These are phyloP conservation scores for Drosophila yakuba DNA, from an alignment of 1,140 invertebrate species.

Conservation along the genomic window DNA sequence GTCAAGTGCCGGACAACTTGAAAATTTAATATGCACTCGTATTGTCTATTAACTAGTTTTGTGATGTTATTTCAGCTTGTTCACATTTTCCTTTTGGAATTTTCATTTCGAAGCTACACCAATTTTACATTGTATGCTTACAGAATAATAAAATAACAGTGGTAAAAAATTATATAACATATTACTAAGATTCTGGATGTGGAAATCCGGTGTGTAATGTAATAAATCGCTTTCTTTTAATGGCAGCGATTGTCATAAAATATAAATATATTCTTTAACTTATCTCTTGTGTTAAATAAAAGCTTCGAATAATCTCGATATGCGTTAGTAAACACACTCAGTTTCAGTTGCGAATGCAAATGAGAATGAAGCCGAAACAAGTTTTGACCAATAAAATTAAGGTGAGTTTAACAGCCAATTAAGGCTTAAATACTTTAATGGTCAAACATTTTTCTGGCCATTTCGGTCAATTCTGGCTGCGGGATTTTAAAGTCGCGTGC, in stretches of 20 bases:
- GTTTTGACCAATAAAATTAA: constrained; percentile 47
- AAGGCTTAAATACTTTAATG: constrained; percentile 57
- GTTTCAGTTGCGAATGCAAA: constrained; percentile 11
- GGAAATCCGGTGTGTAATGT: too few species aligned
- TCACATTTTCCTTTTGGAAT: constrained; percentile 3
- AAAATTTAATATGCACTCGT: constrained; percentile 19
- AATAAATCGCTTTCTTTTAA: too few species aligned
- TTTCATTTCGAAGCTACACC: constrained; percentile 3
- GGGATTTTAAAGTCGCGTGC: constrained; percentile 53
- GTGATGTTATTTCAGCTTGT: constrained; percentile 9
- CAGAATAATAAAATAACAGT: constrained; percentile 6
- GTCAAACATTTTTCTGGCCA: constrained; percentile 40
- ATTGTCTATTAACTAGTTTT: constrained; percentile 22
- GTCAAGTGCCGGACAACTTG: constrained; percentile 14
- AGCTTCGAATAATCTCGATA: constrained; percentile 17
- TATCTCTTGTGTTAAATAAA: constrained; percentile 7
- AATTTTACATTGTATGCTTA: constrained; percentile 5
- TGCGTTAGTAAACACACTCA: constrained; percentile 15
- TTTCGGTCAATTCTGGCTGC: constrained; percentile 29
- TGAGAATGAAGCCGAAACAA: constrained; percentile 26
- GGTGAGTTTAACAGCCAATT: constrained; percentile 51
- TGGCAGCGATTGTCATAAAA: too few species aligned
- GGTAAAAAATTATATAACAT: too few species aligned
- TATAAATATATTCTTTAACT: too few species aligned
- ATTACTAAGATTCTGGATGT: too few species aligned